Evolutionary conservation across 2,797 vertebrate species (phyloP), one percentile per base, ranked within the genome.

Genomic region (Antrozous pallidus): DNA sequence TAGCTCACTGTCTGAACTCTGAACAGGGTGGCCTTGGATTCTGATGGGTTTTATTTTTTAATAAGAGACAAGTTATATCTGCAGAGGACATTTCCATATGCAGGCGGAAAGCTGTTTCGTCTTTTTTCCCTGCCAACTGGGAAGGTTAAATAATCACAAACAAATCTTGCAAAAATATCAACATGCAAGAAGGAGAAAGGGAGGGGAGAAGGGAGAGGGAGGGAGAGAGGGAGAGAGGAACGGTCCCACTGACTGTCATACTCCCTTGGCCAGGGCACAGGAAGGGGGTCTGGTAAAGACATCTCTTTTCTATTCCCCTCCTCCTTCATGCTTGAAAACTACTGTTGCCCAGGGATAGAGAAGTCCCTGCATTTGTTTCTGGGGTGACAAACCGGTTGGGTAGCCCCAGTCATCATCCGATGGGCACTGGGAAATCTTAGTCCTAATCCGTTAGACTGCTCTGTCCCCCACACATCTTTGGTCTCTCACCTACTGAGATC

Each of bases 1-100:
- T 77, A 71, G 31, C 69, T 94, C 24, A 0, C 85, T 88, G 16
- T 85, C 96, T 95, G 93, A 95, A 93, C 87, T 88, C 94, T 36
- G 36, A 93, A 47, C 49, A 69, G 16, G 26, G 7, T 73, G 28
- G 81, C 71, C 85, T 95, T 79, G 80, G 58, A 70, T 94, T 94
- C 33, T 26, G 38, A 16, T 58, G 51, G 33, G 28, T 28, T 38
- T 47, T 47, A 61, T 38, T 71, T 70, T 88, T 79, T 75, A 36
- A 38, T 71, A 88, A 88, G 18, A 12, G 4, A 31, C 2, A 5
- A 38, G 80, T 47, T 56, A 78, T 17, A 6, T 51, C 82, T 58
- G 22, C 67, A 67, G 38, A 91, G 67, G 80, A 91, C 24, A 54
- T 28, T 77, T 91, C 51, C 40, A n/a, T 73, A 56, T 8, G 17